Conservation (phyloP, 2,113 vertebrate species). For the Lepus timidus region DNA sequence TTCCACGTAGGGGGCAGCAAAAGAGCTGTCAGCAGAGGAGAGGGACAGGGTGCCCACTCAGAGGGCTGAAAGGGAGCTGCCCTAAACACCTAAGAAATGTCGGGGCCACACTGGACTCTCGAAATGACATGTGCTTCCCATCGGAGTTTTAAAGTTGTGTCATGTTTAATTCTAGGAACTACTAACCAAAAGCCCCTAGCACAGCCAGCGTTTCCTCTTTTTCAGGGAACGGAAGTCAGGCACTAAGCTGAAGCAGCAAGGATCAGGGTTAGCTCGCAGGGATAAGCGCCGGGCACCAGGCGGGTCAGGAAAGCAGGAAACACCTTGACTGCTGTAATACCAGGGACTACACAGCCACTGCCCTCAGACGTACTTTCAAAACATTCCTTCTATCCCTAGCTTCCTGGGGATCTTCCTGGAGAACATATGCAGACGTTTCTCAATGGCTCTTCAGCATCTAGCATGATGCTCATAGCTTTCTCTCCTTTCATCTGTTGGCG, state of each 20-base stretch:
- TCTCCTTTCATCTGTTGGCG: neutral
- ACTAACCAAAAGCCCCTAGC: neutral
- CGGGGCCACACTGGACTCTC: neutral
- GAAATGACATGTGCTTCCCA: neutral
- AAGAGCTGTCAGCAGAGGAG: neutral
- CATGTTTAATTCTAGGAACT: neutral
- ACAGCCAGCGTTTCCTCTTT: neutral
- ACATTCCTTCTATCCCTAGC: neutral
- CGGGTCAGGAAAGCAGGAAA: neutral
- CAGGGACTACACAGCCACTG: neutral
- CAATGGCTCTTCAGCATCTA: accelerated
- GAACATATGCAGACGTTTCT: neutral
- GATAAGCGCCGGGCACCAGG: accelerated
- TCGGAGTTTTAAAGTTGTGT: no score
- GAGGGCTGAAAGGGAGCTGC: neutral
- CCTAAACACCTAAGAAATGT: neutral
- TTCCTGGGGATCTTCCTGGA: neutral
- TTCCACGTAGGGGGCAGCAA: neutral
- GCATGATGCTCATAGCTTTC: neutral
- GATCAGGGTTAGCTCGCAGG: neutral
- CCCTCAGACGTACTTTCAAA: neutral
- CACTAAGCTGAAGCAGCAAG: neutral
- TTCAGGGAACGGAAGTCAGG: neutral
- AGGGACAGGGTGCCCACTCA: neutral
- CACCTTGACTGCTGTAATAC: accelerated